phyloP scores from a whole-genome alignment of 2,113 vertebrate species.

The Mixornis gularis region DNA sequence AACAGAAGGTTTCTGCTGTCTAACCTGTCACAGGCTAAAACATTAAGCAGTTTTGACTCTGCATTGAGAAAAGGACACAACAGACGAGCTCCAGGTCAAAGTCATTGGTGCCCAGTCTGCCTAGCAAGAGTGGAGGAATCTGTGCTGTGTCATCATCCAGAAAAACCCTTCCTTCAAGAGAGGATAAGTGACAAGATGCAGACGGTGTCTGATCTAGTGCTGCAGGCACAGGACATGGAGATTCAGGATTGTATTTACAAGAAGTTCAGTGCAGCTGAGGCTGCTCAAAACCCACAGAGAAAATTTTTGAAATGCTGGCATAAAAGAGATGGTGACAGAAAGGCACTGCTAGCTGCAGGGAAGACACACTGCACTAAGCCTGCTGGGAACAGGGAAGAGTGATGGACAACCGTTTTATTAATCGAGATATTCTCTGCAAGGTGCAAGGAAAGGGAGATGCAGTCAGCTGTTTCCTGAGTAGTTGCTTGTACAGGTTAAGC shows the following conservation, averaged over 20 bases:
- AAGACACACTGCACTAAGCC: background rate
- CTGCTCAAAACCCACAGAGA: background rate
- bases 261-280: background rate
- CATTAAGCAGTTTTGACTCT: background rate
- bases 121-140: background rate
- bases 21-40: background rate
- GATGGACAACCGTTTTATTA: background rate
- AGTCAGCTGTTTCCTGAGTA: background rate
- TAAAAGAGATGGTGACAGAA: constrained; percentile 5
- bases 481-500: background rate
- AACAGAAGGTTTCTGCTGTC: background rate
- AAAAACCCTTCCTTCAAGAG: background rate
- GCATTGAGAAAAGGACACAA: background rate
- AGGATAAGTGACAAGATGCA: background rate
- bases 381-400: background rate
- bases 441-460: background rate
- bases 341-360: background rate
- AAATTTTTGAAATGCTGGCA: constrained; percentile 27
- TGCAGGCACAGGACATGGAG: background rate
- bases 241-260: background rate
- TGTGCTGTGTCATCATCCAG: background rate
- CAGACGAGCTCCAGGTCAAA: background rate
- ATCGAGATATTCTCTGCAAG: background rate
- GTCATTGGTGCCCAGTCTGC: background rate
- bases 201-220: background rate